A percentile compares a stretch with the other conserved stretches of the same genome.
Conservation (phyloP, 2,113 vertebrate genomes). For the Equus quagga region DNA sequence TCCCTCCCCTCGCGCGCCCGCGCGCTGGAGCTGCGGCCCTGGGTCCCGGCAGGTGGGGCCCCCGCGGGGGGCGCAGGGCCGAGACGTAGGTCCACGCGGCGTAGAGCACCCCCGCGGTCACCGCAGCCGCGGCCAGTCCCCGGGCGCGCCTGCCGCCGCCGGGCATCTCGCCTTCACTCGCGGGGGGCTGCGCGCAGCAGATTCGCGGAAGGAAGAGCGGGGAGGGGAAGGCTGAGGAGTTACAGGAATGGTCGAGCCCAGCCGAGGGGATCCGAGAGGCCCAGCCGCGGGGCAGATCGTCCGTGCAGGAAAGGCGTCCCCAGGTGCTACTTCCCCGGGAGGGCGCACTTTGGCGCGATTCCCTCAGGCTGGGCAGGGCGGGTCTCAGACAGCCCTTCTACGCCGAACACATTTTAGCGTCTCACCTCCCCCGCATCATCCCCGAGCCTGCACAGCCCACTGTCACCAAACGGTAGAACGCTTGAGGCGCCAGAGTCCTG, state of each 20-base stretch:
- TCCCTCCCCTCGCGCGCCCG: neutral
- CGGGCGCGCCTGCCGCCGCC: neutral
- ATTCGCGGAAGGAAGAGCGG: neutral
- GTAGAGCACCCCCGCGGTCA: neutral
- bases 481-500: neutral
- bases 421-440: neutral
- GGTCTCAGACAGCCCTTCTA: neutral
- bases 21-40: neutral
- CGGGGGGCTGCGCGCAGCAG: fast-evolving
- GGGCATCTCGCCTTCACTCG: neutral
- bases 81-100: slow-evolving; percentile 16
- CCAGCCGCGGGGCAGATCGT: fast-evolving
- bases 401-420: fast-evolving
- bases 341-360: fast-evolving
- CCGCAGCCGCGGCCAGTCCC: neutral
- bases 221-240: neutral
- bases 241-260: no score
- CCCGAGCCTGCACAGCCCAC: neutral
- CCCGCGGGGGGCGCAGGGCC: neutral
- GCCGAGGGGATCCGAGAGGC: no score
- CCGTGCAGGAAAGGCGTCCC: no score
- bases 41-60: neutral
- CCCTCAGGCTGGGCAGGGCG: no score
- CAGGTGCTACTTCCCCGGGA: fast-evolving
- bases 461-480: neutral